A percentile compares a stretch with the other conserved stretches of the same genome.
Evolutionary conservation across 2,888 invertebrate genomes (phyloP).

Genomic region (Leptinotarsa haldemani): DNA sequence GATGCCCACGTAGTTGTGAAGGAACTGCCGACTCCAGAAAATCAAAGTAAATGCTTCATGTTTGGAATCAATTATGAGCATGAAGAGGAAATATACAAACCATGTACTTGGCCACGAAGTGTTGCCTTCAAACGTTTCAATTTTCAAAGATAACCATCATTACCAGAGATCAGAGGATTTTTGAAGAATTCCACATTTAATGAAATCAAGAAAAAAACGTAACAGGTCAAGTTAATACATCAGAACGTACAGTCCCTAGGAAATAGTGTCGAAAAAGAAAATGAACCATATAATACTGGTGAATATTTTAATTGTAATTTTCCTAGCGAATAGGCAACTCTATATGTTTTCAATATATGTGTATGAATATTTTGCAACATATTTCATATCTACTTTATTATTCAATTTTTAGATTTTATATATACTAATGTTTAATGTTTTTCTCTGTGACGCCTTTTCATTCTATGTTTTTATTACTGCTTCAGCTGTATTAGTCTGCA

Average conservation of each 20-base stretch:
- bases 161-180: background rate
- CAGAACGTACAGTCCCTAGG: slow-evolving; percentile 10
- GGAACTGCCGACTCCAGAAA: background rate
- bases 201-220: background rate
- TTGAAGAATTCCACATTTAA: slow-evolving; percentile 2
- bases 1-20: background rate
- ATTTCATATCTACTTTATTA: too few relatives aligned
- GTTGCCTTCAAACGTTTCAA: background rate
- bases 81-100: slow-evolving; percentile 7
- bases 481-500: too few relatives aligned
- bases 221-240: background rate
- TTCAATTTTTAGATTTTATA: too few relatives aligned
- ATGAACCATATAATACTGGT: too few relatives aligned
- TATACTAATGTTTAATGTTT: too few relatives aligned
- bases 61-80: background rate
- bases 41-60: background rate
- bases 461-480: too few relatives aligned
- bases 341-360: too few relatives aligned
- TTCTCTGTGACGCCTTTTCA: too few relatives aligned
- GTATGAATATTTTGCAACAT: too few relatives aligned
- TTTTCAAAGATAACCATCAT: slow-evolving; percentile 2
- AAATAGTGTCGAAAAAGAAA: slow-evolving; percentile 9
- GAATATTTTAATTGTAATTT: too few relatives aligned
- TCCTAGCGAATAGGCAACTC: too few relatives aligned
- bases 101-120: background rate